Evolutionary conservation across 2,797 vertebrate species (phyloP).

Genomic region (Phylloscopus collybita): DNA sequence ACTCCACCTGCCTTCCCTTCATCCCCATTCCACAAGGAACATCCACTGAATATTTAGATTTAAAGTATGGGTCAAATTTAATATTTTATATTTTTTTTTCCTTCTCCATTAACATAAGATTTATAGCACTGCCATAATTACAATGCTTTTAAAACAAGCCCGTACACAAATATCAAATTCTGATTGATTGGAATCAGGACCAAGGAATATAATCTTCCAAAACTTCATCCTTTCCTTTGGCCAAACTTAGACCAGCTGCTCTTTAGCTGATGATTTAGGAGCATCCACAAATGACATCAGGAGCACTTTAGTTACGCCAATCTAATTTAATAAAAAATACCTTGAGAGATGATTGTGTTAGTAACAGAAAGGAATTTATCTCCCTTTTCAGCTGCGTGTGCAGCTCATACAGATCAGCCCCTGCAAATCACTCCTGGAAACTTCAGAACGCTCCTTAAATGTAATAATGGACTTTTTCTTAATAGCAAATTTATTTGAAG

Average conservation of each 20-base stretch:
- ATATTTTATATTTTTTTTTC: neutral
- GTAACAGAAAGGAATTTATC: conserved; percentile 7
- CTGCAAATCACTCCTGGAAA: neutral
- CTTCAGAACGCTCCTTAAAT: neutral
- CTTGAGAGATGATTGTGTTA: conserved; percentile 14
- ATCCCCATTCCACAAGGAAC: neutral
- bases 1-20: neutral
- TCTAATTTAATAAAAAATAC: conserved; percentile 40
- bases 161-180: neutral
- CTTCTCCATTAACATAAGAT: neutral
- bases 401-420: neutral
- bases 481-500: neutral
- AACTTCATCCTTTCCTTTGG: neutral
- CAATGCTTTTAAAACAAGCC: conserved; percentile 15
- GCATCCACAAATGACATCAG: conserved; percentile 34
- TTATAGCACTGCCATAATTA: neutral
- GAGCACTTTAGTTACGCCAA: conserved; percentile 3
- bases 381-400: neutral
- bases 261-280: conserved; percentile 20
- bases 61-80: neutral
- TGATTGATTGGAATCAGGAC: neutral
- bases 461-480: neutral
- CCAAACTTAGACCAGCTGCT: conserved; percentile 19
- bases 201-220: neutral
- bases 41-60: neutral